Base-by-base conservation (phyloP, 2,888 invertebrate genomes). In the Ormyrus labotus region DNA sequence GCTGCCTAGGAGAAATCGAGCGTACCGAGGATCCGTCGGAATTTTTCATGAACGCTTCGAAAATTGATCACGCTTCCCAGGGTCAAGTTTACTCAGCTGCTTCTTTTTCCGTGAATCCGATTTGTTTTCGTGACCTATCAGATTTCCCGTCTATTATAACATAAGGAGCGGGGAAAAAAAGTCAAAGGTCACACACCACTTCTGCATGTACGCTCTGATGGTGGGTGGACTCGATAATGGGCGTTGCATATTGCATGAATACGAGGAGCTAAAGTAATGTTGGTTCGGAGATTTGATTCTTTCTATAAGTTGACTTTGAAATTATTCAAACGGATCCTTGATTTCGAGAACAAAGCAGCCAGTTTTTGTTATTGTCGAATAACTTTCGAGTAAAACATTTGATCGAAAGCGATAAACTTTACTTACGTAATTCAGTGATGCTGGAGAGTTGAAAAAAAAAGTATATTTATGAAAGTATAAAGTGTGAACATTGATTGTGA, bases 1-100 rank as follows among this genome's bases (percentile, higher is more conserved):
- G 48, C 19, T 45, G 5, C 0, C 48, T 58, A 69, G 11, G 67
- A 68, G 55, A 61, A 53, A 63, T 68, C 45, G 68, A 69, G 55
- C 61, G 53, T 11, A 19, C 19, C 19, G 19, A 19, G 19, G 19
- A 19, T 19, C 19, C 19, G 19, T 10, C 5, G 50, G 13, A 63
- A 76, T 47, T 61, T 51, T 76, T 76, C 68, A 76, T 13, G 68
- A 48, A 45, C 60, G n/a, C 11, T 6, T 75, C 51, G 60, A 57
- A 67, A 60, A 75, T 58, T 75, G 60, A 75, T 67, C 58, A 58
- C 5, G 11, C 10, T 7, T 45, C 6, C 6, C 61, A 53, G 68
- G 61, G 75, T 65, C 71, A 71, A 71, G 34, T 71, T 71, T 51
- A n/a, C 13, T 72, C 51, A 34, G 47, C 5, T 7, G 34, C 45